Percentiles rank a stretch among this genome's conserved stretches.
phyloP scores from a whole-genome alignment of 2,888 invertebrate genomes.

The Oscheius sp. region DNA sequence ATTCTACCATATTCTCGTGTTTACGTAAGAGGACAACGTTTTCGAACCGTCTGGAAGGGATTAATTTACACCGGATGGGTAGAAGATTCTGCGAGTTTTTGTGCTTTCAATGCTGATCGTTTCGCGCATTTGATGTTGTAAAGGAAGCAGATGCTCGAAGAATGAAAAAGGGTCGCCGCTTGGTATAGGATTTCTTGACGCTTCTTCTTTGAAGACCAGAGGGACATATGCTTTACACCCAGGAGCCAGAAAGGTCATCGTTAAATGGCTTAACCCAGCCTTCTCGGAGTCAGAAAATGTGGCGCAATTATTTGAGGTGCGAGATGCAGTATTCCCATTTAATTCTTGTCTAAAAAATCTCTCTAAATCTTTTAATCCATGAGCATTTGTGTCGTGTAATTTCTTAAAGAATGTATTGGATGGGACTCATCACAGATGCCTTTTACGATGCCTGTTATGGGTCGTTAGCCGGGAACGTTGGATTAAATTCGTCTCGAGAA shows the following conservation, averaged over 20 bases:
- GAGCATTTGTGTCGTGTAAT: too few species aligned
- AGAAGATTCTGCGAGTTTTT: slow-evolving; percentile 21
- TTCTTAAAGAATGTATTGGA: not conserved
- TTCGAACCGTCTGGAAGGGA: slow-evolving; percentile 13
- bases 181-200: slow-evolving; percentile 19
- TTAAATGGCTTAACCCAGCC: too few species aligned
- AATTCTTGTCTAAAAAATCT: too few species aligned
- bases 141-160: slow-evolving; percentile 35
- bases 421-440: slow-evolving; percentile 33
- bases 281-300: too few species aligned
- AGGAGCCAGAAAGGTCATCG: too few species aligned
- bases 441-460: slow-evolving; percentile 37
- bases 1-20: not conserved
- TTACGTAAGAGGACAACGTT: not conserved
- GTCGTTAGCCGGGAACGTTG: slow-evolving; percentile 27
- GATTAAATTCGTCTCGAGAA: slow-evolving; percentile 34
- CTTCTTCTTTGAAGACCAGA: too few species aligned
- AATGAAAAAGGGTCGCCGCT: slow-evolving; percentile 24
- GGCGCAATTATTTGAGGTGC: too few species aligned
- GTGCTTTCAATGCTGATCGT: not conserved
- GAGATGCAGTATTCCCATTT: too few species aligned
- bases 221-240: too few species aligned
- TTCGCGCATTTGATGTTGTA: slow-evolving; percentile 36
- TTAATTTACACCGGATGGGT: slow-evolving; percentile 17
- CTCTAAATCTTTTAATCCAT: too few species aligned